phyloP scores from a whole-genome alignment of 2,888 invertebrate genomes.

The Cataglyphis cursor region DNA sequence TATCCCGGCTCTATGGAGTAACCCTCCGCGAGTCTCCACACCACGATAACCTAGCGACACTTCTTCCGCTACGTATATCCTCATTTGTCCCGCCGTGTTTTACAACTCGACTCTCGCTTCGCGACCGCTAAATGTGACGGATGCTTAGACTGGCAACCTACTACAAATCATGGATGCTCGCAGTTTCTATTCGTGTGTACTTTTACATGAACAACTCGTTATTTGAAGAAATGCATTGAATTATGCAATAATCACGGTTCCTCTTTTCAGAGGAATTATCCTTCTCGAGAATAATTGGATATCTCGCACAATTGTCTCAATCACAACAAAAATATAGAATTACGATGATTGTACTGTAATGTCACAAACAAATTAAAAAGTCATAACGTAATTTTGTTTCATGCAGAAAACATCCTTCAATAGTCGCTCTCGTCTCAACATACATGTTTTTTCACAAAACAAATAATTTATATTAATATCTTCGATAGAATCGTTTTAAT shows the following conservation, averaged over 20 bases:
- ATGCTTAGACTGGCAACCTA: conserved; percentile 76
- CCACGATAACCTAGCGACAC: conserved; percentile 72
- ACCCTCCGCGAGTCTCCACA: conserved; percentile 62
- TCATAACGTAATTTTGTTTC: background rate
- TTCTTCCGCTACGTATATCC: conserved; percentile 82
- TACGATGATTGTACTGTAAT: conserved; percentile 30
- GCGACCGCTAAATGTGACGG: conserved; percentile 82
- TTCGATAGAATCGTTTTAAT: background rate
- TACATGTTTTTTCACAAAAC: background rate
- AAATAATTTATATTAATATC: background rate
- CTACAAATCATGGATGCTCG: conserved; percentile 80
- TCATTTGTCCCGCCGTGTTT: conserved; percentile 83
- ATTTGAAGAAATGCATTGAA: conserved; percentile 73
- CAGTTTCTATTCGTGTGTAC: conserved; percentile 46
- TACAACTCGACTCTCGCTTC: conserved; percentile 84
- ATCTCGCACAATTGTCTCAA: conserved; percentile 77
- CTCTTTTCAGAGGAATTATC: conserved; percentile 67
- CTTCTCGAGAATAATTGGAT: conserved; percentile 66
- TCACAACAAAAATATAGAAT: conserved; percentile 68
- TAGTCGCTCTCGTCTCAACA: background rate
- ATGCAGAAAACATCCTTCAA: background rate
- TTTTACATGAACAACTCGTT: conserved; percentile 67
- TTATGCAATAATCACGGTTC: conserved; percentile 63
- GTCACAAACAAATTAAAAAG: background rate
- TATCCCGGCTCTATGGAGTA: conserved; percentile 53